Evolutionary conservation across 2,888 invertebrate species (phyloP).

Genomic region (Nomada ruficornis): DNA sequence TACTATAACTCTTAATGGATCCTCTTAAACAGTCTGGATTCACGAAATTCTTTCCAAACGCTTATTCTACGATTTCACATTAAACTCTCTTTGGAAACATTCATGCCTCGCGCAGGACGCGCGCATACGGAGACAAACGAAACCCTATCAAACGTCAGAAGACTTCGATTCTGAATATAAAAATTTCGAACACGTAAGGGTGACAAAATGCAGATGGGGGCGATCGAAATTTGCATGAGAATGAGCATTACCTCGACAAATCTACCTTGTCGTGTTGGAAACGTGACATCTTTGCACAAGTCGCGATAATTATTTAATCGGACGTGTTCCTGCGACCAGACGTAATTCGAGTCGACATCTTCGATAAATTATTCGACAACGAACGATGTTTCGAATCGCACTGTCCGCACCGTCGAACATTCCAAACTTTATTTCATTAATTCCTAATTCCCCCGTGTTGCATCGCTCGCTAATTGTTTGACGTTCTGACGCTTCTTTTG

Average conservation of each 20-base stretch:
- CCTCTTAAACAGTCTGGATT: not conserved
- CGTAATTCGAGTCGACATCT: conserved; percentile 32
- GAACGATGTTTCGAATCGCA: not conserved
- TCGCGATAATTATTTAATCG: conserved; percentile 31
- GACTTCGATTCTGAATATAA: not conserved
- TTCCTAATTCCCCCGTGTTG: not conserved
- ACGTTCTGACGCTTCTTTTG: conserved; percentile 45
- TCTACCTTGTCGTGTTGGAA: not conserved
- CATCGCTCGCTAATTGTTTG: conserved; percentile 67
- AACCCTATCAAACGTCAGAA: not conserved
- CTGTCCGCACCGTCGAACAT: not conserved
- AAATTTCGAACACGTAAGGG: conserved; percentile 3
- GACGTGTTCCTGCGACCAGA: conserved; percentile 6
- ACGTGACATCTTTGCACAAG: conserved; percentile 36
- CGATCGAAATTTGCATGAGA: conserved; percentile 29
- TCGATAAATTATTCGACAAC: conserved; percentile 23
- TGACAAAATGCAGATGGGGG: not conserved
- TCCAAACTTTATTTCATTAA: not conserved
- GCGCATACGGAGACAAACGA: too few species aligned
- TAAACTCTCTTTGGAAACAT: not conserved
- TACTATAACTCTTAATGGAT: not conserved
- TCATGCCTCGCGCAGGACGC: too few species aligned
- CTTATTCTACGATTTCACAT: not conserved
- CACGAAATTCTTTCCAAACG: not conserved
- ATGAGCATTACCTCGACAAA: conserved; percentile 29